Percentiles rank a stretch among this genome's conserved stretches.
These are phyloP conservation scores for Brachyptera putata DNA, from an alignment of 2,888 invertebrate species.

Conservation along the genomic window DNA sequence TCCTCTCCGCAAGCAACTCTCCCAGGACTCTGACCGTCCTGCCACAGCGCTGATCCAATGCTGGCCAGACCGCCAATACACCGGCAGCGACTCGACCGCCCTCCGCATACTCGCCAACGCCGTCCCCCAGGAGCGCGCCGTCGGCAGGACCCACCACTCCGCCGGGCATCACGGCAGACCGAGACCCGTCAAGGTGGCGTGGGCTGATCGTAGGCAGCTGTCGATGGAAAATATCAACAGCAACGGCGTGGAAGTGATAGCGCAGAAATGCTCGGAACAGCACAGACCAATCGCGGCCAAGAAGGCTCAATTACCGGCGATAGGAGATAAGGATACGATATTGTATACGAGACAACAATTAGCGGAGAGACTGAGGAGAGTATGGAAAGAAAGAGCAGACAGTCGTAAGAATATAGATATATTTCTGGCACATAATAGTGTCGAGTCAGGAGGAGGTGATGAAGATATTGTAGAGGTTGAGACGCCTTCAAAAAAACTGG, in stretches of 20 bases:
- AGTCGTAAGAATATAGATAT: constrained; percentile 41
- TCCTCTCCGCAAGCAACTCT: constrained; percentile 7
- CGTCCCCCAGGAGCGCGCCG: not conserved
- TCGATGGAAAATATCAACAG: not conserved
- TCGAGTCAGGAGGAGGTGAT: not conserved
- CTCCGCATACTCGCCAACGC: not conserved
- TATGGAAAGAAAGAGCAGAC: constrained; percentile 46
- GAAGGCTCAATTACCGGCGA: not conserved
- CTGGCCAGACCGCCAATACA: not conserved
- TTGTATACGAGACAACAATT: constrained; percentile 46
- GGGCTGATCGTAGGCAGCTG: not conserved
- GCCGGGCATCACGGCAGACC: not conserved
- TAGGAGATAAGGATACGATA: constrained; percentile 21
- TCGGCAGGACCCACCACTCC: not conserved
- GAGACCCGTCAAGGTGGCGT: not conserved
- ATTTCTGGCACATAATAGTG: constrained; percentile 51
- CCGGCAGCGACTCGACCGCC: not conserved
- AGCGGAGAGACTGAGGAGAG: constrained; percentile 47
- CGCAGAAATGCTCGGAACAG: not conserved
- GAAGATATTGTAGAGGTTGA: constrained; percentile 3
- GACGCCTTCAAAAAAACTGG: not conserved
- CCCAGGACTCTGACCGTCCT: not conserved
- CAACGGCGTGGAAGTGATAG: not conserved
- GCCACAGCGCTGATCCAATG: not conserved
- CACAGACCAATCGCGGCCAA: not conserved